Evolutionary conservation across 2,888 invertebrate species (phyloP).

Genomic region (Bhutanitis thaidina): DNA sequence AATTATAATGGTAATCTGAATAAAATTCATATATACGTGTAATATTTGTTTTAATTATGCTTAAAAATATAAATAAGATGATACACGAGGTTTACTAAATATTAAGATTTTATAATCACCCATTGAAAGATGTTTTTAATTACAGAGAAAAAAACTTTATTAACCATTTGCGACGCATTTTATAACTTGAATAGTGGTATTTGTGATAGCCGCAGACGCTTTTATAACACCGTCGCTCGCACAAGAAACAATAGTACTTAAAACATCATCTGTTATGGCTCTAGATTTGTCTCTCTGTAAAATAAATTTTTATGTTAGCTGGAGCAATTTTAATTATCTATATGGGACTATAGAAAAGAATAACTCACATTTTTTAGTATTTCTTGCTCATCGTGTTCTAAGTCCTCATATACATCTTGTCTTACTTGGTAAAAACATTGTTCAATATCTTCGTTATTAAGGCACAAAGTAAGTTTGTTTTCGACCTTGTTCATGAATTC

Average conservation of each 20-base stretch:
- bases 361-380: constrained; percentile 29
- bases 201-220: constrained; percentile 34
- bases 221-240: constrained; percentile 40
- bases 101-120: too few relatives aligned
- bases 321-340: not conserved
- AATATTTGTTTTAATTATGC: too few relatives aligned
- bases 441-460: constrained; percentile 30
- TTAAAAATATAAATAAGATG: too few relatives aligned
- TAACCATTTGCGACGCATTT: constrained; percentile 34
- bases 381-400: constrained; percentile 32
- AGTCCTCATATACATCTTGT: constrained; percentile 32
- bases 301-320: not conserved
- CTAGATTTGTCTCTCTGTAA: constrained; percentile 38
- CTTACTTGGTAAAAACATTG: constrained; percentile 37
- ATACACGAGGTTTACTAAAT: too few relatives aligned
- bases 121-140: not conserved
- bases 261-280: constrained; percentile 35
- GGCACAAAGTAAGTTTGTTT: constrained; percentile 34
- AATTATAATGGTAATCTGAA: not conserved
- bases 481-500: constrained; percentile 34
- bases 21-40: not conserved
- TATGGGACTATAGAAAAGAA: not conserved
- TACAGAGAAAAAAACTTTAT: not conserved
- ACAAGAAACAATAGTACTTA: constrained; percentile 37
- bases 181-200: constrained; percentile 34